These are phyloP conservation scores for Zophobas morio DNA, from an alignment of 1,140 invertebrate genomes.

Conservation along the genomic window DNA sequence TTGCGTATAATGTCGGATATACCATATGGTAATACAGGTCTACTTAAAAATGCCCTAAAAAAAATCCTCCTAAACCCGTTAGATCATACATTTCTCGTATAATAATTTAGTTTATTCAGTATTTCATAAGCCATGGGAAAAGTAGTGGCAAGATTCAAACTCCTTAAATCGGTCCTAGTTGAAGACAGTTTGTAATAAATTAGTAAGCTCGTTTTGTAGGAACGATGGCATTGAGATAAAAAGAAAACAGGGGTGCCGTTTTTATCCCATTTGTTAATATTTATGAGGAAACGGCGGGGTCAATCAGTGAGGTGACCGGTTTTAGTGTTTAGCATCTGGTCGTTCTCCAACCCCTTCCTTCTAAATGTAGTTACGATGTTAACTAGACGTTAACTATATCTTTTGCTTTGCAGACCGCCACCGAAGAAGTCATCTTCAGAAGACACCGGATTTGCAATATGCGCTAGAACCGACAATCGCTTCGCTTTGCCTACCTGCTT, in stretches of 20 bases:
- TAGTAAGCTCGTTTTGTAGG: background rate
- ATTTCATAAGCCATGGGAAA: too few relatives aligned
- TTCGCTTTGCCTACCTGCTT: slow-evolving; percentile 66
- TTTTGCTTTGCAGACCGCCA: slow-evolving; percentile 54
- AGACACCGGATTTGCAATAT: slow-evolving; percentile 64
- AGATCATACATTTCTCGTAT: too few relatives aligned
- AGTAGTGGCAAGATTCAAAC: too few relatives aligned
- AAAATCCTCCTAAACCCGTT: too few relatives aligned
- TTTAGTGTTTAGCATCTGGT: slow-evolving; percentile 40
- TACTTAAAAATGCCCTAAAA: too few relatives aligned
- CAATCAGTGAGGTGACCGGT: slow-evolving; percentile 50
- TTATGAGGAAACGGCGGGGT: slow-evolving; percentile 33
- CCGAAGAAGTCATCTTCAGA: slow-evolving; percentile 56
- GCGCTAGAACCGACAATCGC: slow-evolving; percentile 66
- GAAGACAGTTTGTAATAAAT: background rate
- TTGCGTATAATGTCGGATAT: too few relatives aligned
- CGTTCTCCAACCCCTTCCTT: slow-evolving; percentile 44
- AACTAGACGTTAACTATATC: slow-evolving; percentile 24
- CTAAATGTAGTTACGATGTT: background rate
- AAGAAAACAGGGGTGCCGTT: slow-evolving; percentile 1
- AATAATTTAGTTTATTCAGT: too few relatives aligned
- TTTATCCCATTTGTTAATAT: slow-evolving; percentile 9
- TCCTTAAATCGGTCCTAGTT: too few relatives aligned
- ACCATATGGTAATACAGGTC: too few relatives aligned
- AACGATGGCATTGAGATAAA: background rate